phyloP scores from a whole-genome alignment of 2,797 vertebrate genomes.

The Tauraco hartlaubi region DNA sequence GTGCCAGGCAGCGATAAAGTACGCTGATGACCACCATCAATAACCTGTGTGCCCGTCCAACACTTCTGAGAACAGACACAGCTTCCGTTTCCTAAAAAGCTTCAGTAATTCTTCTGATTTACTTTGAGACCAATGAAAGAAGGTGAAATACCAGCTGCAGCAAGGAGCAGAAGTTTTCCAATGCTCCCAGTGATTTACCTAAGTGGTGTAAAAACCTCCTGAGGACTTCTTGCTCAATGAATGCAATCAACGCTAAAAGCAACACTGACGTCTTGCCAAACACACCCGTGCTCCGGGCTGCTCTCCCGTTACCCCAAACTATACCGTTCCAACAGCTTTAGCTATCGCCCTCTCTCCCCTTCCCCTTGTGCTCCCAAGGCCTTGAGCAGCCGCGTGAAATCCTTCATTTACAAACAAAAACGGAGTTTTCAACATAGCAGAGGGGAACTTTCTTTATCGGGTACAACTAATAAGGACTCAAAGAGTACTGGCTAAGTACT shows the following conservation, averaged over 20 bases:
- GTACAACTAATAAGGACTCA: not conserved
- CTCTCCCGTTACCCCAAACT: not conserved
- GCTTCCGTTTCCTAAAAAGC: not conserved
- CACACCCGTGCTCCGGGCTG: fast-evolving
- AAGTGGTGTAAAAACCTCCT: not conserved
- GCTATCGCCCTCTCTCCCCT: not conserved
- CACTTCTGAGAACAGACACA: not conserved
- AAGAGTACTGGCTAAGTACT: not conserved
- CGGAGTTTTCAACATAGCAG: fast-evolving
- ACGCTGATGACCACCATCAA: not conserved
- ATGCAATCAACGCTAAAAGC: not conserved
- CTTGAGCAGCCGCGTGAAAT: not conserved
- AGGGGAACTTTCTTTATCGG: not conserved
- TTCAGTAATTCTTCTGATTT: not conserved
- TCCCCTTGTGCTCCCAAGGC: not conserved
- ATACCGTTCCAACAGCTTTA: not conserved
- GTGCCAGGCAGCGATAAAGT: not conserved
- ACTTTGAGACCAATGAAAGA: not conserved
- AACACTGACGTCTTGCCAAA: not conserved
- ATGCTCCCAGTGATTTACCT: not conserved
- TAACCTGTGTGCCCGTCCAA: fast-evolving
- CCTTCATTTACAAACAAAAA: not conserved
- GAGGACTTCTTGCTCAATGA: not conserved
- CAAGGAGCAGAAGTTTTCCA: not conserved
- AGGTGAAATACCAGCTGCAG: not conserved